Conservation (phyloP, 2,888 invertebrate species). For the Drosophila suboccidentalis region DNA sequence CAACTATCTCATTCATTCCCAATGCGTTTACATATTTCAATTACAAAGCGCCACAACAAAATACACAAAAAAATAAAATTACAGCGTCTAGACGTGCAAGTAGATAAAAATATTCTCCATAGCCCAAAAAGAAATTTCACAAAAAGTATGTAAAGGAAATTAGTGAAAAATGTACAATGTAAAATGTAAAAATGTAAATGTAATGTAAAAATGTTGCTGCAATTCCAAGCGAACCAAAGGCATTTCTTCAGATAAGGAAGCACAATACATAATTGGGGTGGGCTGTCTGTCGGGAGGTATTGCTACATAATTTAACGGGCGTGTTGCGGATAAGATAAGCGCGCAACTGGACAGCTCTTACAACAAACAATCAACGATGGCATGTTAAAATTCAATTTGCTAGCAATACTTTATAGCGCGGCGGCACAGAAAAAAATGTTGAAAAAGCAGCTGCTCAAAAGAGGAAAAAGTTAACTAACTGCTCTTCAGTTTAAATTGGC, state of each 20-base stretch:
- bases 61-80: slow-evolving; percentile 20
- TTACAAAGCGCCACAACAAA: slow-evolving; percentile 36
- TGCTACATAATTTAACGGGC: slow-evolving; percentile 60
- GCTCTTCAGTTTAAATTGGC: background rate
- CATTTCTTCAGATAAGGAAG: slow-evolving; percentile 66
- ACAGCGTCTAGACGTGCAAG: slow-evolving; percentile 69
- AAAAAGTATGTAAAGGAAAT: slow-evolving; percentile 41
- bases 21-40: slow-evolving; percentile 36
- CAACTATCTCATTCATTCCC: slow-evolving; percentile 32
- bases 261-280: slow-evolving; percentile 28
- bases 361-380: slow-evolving; percentile 31
- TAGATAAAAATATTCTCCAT: slow-evolving; percentile 68
- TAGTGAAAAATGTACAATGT: slow-evolving; percentile 29
- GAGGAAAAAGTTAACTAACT: slow-evolving; percentile 10
- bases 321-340: slow-evolving; percentile 74
- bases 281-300: slow-evolving; percentile 7
- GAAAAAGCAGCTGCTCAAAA: slow-evolving; percentile 23
- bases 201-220: slow-evolving; percentile 51
- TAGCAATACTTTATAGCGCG: slow-evolving; percentile 15
- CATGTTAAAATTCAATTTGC: slow-evolving; percentile 67
- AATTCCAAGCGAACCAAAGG: slow-evolving; percentile 38
- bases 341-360: slow-evolving; percentile 29
- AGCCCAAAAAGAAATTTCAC: slow-evolving; percentile 33
- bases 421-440: background rate
- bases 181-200: slow-evolving; percentile 42